Percentiles rank a stretch among this genome's conserved stretches.
phyloP scores from a whole-genome alignment of 2,797 vertebrate species.

The Holocentrus rufus region DNA sequence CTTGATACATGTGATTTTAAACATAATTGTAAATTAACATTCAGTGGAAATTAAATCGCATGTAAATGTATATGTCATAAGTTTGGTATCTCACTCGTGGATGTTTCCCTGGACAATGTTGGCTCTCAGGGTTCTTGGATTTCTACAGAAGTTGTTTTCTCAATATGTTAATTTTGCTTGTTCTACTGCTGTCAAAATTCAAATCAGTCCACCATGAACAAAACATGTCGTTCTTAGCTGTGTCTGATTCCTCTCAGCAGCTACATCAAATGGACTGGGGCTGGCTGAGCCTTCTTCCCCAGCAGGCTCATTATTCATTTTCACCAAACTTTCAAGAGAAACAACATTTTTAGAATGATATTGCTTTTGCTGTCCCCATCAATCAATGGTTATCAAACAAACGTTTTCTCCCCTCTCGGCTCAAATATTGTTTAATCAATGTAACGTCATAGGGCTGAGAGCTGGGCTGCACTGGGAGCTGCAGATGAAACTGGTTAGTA shows the following conservation, averaged over 20 bases:
- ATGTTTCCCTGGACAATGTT: slow-evolving; percentile 29
- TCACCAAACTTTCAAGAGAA: slow-evolving; percentile 48
- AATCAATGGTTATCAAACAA: slow-evolving; percentile 67
- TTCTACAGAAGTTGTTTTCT: slow-evolving; percentile 44
- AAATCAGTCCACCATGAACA: slow-evolving; percentile 55
- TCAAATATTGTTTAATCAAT: slow-evolving; percentile 68
- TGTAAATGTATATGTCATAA: neutral
- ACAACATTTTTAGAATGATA: slow-evolving; percentile 61
- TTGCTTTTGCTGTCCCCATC: slow-evolving; percentile 64
- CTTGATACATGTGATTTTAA: too few relatives aligned
- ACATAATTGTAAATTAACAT: too few relatives aligned
- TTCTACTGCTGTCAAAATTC: slow-evolving; percentile 57
- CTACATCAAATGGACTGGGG: slow-evolving; percentile 35
- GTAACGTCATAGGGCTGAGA: slow-evolving; percentile 35
- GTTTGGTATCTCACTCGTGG: neutral
- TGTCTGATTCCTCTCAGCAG: slow-evolving; percentile 45
- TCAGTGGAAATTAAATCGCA: neutral
- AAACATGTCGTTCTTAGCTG: slow-evolving; percentile 37
- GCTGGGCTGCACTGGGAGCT: slow-evolving; percentile 25
- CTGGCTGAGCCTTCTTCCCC: slow-evolving; percentile 12
- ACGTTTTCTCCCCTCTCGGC: slow-evolving; percentile 32
- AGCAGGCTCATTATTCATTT: slow-evolving; percentile 65
- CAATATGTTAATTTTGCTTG: slow-evolving; percentile 50
- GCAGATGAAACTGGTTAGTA: slow-evolving; percentile 62
- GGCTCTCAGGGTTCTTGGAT: slow-evolving; percentile 15